Conservation (phyloP, 1,140 invertebrate species). For the Zaprionus kolodkinae region DNA sequence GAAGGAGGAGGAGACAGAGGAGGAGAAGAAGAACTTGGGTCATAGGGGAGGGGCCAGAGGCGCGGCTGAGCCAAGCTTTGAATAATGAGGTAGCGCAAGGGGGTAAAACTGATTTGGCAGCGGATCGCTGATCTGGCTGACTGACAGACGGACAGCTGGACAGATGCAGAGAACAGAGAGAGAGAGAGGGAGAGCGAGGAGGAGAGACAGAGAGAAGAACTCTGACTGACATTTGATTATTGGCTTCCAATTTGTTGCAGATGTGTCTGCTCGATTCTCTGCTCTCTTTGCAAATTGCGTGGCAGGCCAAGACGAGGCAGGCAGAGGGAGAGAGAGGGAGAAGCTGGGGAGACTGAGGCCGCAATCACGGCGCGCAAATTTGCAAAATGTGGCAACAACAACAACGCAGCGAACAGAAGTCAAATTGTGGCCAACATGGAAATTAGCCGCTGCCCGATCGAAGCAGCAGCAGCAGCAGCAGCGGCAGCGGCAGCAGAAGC, state of each 20-base stretch:
- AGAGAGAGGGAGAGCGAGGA: constrained; percentile 5
- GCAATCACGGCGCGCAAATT: constrained; percentile 72
- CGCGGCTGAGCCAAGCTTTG: constrained; percentile 49
- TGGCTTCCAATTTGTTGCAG: constrained; percentile 83
- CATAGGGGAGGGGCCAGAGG: not conserved
- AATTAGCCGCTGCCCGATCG: constrained; percentile 66
- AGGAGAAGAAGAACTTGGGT: not conserved
- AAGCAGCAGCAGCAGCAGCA: constrained; percentile 36
- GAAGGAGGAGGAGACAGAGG: not conserved
- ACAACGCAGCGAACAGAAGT: constrained; percentile 67
- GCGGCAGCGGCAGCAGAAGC: constrained; percentile 4
- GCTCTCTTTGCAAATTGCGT: constrained; percentile 67
- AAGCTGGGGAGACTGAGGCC: constrained; percentile 20
- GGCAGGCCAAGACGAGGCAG: constrained; percentile 30
- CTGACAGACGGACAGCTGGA: constrained; percentile 18
- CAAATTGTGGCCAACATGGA: constrained; percentile 80
- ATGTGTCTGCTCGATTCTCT: constrained; percentile 56
- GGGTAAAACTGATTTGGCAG: constrained; percentile 46
- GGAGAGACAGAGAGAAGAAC: constrained; percentile 20
- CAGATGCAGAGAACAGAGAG: constrained; percentile 3
- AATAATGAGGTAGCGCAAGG: constrained; percentile 67
- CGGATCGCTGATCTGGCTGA: constrained; percentile 40
- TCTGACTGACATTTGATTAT: constrained; percentile 84
- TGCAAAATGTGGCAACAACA: constrained; percentile 58
- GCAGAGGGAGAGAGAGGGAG: too few species aligned